Percentiles rank a stretch among this genome's conserved stretches.
phyloP scores from a whole-genome alignment of 1,140 invertebrate species.

The Drosophila ercepeae region DNA sequence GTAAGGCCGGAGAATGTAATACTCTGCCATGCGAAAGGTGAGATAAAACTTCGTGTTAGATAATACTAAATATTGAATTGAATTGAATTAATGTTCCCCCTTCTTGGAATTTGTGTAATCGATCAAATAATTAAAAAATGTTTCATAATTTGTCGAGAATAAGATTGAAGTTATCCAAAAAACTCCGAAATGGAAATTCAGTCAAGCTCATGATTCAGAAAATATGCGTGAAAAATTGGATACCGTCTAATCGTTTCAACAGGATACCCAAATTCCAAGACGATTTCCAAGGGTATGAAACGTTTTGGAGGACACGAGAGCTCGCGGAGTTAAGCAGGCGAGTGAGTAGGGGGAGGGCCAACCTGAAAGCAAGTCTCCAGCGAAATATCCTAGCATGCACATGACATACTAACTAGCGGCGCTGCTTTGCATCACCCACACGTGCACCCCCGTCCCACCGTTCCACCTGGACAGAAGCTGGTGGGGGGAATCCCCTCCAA shows the following conservation, averaged over 20 bases:
- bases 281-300: constrained; percentile 15
- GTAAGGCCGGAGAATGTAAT: neutral
- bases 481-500: constrained; percentile 5
- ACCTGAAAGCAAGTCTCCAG: constrained; percentile 24
- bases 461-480: neutral
- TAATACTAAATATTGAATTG: too few relatives aligned
- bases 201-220: neutral
- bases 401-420: constrained; percentile 55
- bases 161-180: too few relatives aligned
- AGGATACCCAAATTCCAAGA: neutral
- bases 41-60: too few relatives aligned
- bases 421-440: constrained; percentile 45
- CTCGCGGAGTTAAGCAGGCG: neutral
- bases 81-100: too few relatives aligned
- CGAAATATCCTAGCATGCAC: constrained; percentile 62
- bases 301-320: neutral
- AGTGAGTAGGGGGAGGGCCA: neutral
- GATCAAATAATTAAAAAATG: too few relatives aligned
- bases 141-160: too few relatives aligned
- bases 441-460: constrained; percentile 16
- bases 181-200: too few relatives aligned
- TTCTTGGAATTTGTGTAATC: too few relatives aligned
- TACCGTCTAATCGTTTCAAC: neutral
- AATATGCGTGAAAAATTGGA: neutral
- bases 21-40: neutral